Base-by-base conservation (phyloP, 2,797 vertebrate species). In the Argyrosomus regius region DNA sequence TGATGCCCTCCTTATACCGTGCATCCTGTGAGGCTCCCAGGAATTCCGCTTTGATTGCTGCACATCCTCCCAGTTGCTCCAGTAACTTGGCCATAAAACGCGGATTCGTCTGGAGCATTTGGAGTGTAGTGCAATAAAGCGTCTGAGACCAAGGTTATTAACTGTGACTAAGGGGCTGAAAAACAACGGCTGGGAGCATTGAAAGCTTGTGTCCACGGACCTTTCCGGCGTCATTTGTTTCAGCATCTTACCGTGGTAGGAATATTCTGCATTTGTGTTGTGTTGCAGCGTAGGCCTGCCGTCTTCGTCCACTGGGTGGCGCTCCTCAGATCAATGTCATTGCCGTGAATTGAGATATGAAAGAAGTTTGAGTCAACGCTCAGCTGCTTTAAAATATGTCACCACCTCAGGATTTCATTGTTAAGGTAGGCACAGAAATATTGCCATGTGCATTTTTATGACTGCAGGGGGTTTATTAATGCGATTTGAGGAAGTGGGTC, bases 251-350 rank as follows among this genome's bases (percentile, higher is more conserved):
- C 75, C 78, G 78, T 59, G 79, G 83, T 75, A 81, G 93, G 92
- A 92, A 89, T 90, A 87, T 91, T 81, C 88, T 62, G 45, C 52
- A 2, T 75, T 46, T 49, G 80, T 62, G 57, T 60, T 46, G 72
- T 26, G 77, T 52, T 35, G 65, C 69, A n/a, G 49, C 11, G 50
- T 3, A 16, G 61, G 64, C 64, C 62, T 35, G 39, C 65, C 11
- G 20, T 11, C 67, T 78, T 89, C 62, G 58, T 78, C 98, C 98
- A 97, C 97, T 94, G 95, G 98, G 95, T 95, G 98, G 97, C 98
- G 97, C 95, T 93, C 92, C 95, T 96, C 94, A 95, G 97, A 99
- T 98, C 97, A 99, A 99, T 98, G 97, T 99, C 98, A 99, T 97
- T 97, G 96, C 96, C 97, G 97, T 93, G 93, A 89, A 87, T 95